These are phyloP conservation scores for Pollenia angustigena DNA, from an alignment of 2,888 invertebrate species.

Conservation along the genomic window DNA sequence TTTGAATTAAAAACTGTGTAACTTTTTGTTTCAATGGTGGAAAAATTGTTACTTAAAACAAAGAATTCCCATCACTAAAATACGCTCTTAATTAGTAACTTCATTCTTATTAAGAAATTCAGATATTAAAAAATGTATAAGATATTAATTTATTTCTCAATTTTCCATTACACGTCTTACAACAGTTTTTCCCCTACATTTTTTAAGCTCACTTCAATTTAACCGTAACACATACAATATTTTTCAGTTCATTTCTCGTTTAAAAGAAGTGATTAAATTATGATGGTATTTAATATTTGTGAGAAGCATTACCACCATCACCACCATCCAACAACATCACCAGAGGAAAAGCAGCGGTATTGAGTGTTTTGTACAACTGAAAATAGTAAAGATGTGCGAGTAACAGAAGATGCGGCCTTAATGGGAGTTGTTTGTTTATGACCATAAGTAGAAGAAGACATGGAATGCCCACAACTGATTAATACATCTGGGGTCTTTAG, in stretches of 20 bases:
- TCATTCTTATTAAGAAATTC: too few species aligned
- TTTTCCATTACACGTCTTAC: constrained; percentile 15
- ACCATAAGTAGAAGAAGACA: constrained; percentile 22
- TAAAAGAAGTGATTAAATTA: constrained; percentile 54
- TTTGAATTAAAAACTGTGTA: too few species aligned
- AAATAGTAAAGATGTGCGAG: neutral
- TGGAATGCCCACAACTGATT: constrained; percentile 58
- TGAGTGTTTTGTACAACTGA: neutral
- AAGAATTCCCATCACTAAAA: too few species aligned
- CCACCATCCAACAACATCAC: too few species aligned
- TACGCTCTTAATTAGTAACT: too few species aligned
- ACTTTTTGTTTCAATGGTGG: too few species aligned
- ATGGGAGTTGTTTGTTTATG: constrained; percentile 47
- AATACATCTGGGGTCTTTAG: constrained; percentile 52
- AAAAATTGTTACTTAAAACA: too few species aligned
- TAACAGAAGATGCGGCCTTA: constrained; percentile 6
- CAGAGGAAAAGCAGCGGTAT: neutral
- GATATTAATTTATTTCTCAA: constrained; percentile 29
- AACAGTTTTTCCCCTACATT: neutral
- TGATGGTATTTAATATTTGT: constrained; percentile 43
- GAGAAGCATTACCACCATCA: neutral
- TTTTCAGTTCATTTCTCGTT: constrained; percentile 51
- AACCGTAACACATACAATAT: neutral
- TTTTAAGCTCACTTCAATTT: neutral
- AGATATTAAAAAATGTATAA: neutral